Evolutionary conservation across 2,888 invertebrate genomes (phyloP), one percentile per base, ranked within the genome.

Genomic region (Matsumyia berberina): DNA sequence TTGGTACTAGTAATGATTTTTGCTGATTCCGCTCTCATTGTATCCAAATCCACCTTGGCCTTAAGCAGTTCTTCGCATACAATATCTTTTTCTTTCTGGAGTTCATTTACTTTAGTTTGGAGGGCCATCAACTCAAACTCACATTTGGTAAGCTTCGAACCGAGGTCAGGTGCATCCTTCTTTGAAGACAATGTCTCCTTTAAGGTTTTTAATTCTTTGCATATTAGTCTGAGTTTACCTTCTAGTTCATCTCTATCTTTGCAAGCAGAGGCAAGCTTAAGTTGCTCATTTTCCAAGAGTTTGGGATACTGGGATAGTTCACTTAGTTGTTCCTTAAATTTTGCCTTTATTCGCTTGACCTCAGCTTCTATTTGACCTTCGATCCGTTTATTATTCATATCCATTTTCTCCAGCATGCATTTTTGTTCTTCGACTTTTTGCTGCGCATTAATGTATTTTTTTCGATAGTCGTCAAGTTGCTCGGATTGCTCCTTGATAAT

Each of bases 341-440:
- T 91, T 11, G 88, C 88, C 12, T 91, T 91, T 31, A 92, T 91
- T 49, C 90, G 89, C 67, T 90, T 90, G 2, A 92, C 88, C 87
- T 92, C 91, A 0, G 88, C 88, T 67, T 92, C 91, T 35, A 92
- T 90, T 87, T 91, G 91, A 62, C 89, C 89, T 60, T 91, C 91
- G 19, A 92, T 91, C 17, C 90, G 89, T 74, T 90, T 90, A 70
- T 92, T 92, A 69, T 90, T 91, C 89, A 90, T 88, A 46, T 90
- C 90, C 0, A 91, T 88, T 69, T 91, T 91, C 19, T 90, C 89
- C 1, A 92, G 86, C 5, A 89, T 88, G 17, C 89, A 89, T 29
- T 89, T 88, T 86, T 91, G 91, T 53, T 91, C 90, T 81, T 91
- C 91, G 6, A 91, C 90, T 81, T 90, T 90, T 78, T 91, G 91